Evolutionary conservation across 2,113 vertebrate species (phyloP).

Genomic region (Saimiri boliviensis): DNA sequence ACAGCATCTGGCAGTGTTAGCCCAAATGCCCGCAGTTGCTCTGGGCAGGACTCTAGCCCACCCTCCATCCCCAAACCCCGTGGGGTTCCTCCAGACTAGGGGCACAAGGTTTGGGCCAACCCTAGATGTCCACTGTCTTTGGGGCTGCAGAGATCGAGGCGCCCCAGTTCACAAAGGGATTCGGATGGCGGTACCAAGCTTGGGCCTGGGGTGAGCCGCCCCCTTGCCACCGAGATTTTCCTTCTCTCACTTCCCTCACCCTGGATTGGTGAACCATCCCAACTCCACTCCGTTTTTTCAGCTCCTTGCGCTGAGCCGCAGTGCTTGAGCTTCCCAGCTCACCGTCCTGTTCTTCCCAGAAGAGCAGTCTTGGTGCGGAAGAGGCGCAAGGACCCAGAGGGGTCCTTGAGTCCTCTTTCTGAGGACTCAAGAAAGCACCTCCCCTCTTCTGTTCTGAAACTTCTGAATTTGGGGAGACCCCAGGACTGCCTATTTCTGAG

Average conservation of each 20-base stretch:
- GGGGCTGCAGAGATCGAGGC: too few relatives aligned
- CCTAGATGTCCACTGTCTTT: accelerated
- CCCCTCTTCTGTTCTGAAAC: background rate
- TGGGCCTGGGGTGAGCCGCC: background rate
- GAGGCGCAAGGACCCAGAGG: too few relatives aligned
- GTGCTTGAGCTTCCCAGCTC: too few relatives aligned
- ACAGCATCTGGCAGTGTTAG: background rate
- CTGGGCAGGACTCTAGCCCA: background rate
- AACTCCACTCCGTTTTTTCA: too few relatives aligned
- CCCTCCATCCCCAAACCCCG: background rate
- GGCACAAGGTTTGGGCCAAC: too few relatives aligned
- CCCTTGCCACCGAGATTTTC: too few relatives aligned
- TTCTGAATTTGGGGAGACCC: background rate
- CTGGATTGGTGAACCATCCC: background rate
- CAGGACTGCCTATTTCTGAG: background rate
- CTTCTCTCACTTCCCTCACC: too few relatives aligned
- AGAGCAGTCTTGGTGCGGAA: too few relatives aligned
- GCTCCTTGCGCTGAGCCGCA: accelerated
- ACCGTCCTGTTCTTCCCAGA: accelerated
- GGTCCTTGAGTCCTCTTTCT: too few relatives aligned
- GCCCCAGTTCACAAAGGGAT: background rate
- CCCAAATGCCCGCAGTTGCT: background rate
- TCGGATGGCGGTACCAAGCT: accelerated
- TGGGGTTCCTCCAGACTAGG: background rate
- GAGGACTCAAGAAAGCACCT: background rate